Base-by-base conservation (phyloP, 1,140 invertebrate genomes). In the Tetranychus cinnabarinus region DNA sequence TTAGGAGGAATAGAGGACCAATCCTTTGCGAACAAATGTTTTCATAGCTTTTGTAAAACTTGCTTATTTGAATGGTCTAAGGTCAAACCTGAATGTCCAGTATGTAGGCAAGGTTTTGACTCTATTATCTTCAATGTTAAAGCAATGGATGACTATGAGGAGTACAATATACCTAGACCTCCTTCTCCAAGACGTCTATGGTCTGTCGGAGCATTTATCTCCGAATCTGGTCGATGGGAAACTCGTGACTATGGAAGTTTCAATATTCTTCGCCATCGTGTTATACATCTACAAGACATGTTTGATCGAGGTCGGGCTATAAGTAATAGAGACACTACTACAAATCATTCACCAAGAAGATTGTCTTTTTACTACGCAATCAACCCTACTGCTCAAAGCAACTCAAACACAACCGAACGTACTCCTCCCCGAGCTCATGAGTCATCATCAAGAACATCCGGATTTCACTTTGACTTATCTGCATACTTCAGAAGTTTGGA, bases 41-140 rank as follows among this genome's bases (percentile, higher is more conserved):
- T 88, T 65, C 91, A 96, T 72, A 82, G 86, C 68, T 95, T 96
- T 71, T 96, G 91, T 71, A 93, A 92, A 66, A 81, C 80, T 61
- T 96, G 91, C 70, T 75, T 96, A 2, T 72, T 88, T 48, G 85
- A 89, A 69, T 96, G 91, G 91, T 90, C 88, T 45, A 92, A 91
- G 76, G 82, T 92, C 8, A 92, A 93, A 73, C 78, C 87, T 13
- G 88, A 88, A 69, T 96, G 91, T 73, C 91, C 91, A 4, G 73
- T 96, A 0, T 96, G 91, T 73, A 93, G 95, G 67, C 85, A 89
- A 69, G 78, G 79, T 5, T 93, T 95, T 70, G 84, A 81, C 66
- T 84, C 82, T 5, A 93, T 95, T 46, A 86, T 92, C 65, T 86
- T 92, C 70, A 92, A 88, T 79, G 83, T 93, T 3, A 79, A 82